A percentile compares a stretch with the other conserved stretches of the same genome.
phyloP scores from a whole-genome alignment of 2,113 vertebrate genomes.

The Pholis gunnellus region DNA sequence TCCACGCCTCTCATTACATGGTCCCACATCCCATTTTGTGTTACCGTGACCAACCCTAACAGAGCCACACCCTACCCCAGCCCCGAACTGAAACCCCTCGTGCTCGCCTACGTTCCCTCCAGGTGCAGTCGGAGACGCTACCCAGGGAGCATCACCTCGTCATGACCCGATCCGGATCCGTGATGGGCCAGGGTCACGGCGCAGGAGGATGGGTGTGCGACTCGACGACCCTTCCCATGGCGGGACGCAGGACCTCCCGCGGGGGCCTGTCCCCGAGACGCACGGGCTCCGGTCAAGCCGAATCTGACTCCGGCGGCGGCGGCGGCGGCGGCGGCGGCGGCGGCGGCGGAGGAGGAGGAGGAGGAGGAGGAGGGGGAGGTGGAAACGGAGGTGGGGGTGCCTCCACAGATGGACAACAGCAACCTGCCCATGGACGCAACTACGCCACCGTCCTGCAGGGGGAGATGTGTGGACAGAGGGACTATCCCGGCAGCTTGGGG shows the following conservation, averaged over 20 bases:
- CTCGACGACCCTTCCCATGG: conserved; percentile 80
- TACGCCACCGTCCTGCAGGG: conserved; percentile 74
- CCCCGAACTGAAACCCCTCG: conserved; percentile 76
- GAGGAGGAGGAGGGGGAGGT: conserved; percentile 1
- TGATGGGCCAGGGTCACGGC: conserved; percentile 69
- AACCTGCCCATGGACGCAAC: conserved; percentile 62
- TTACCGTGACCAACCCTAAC: conserved; percentile 43
- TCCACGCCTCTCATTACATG: conserved; percentile 21
- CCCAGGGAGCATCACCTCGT: conserved; percentile 82
- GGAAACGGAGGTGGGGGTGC: conserved; percentile 28
- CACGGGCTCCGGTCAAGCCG: conserved; percentile 51
- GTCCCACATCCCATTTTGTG: conserved; percentile 42
- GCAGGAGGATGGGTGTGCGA: conserved; percentile 80
- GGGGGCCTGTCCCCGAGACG: conserved; percentile 71
- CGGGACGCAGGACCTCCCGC: conserved; percentile 76
- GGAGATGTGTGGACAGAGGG: conserved; percentile 73
- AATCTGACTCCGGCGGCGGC: conserved; percentile 54
- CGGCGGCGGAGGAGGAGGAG: conserved; percentile 9
- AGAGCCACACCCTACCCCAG: conserved; percentile 57
- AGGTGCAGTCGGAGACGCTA: conserved; percentile 82
- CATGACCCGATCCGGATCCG: conserved; percentile 82
- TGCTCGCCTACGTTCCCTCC: conserved; percentile 74
- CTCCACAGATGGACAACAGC: conserved; percentile 72
- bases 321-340: conserved; percentile 32
- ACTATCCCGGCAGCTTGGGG: conserved; percentile 77